Base-by-base conservation (phyloP, 2,113 vertebrate species). In the Pteropus alecto region DNA sequence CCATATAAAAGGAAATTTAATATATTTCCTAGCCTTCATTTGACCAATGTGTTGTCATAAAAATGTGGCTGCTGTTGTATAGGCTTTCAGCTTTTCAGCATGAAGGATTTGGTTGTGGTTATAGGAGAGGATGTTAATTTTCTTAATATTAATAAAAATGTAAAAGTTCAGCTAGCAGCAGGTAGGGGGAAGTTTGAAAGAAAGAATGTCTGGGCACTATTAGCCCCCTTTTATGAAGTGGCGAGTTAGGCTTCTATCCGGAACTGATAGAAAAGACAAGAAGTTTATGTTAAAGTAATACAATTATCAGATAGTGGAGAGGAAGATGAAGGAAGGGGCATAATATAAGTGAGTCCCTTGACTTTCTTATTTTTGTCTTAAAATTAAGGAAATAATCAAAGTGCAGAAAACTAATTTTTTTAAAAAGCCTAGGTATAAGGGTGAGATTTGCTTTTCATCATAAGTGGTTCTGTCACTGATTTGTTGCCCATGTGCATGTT, bases 111-210 rank as follows among this genome's bases (percentile, higher is more conserved):
- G 28, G 41, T 76, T 86, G 65, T 81, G 43, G n/a, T 92, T 96
- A 67, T 6, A 94, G 26, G 46, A 83, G 43, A 88, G 21, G 43
- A 88, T 51, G 56, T 84, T 94, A 43, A 60, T 95, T 97, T 89
- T 87, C 51, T 96, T 93, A 79, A 83, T 82, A 90, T 96, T 93
- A 79, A 83, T 82, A 90, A 82, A 93, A 92, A 54, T 46, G 13
- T 94, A 70, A 76, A 88, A 89, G 54, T 92, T 74, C 7, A 90
- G 54, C 41, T 84, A 77, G 56, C 24, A 71, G 33, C 18, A 89
- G 10, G 18, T 78, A 12, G 35, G 70, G 33, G 19, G 16, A 74
- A 46, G 41, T 83, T 65, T 90, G 65, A 83, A 67, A 87, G 24
- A 67, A 93, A 78, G 22, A 88, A 71, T 63, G 2, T 79, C 38